Conservation (phyloP, 2,113 vertebrate species). For the Centropristis striata region DNA sequence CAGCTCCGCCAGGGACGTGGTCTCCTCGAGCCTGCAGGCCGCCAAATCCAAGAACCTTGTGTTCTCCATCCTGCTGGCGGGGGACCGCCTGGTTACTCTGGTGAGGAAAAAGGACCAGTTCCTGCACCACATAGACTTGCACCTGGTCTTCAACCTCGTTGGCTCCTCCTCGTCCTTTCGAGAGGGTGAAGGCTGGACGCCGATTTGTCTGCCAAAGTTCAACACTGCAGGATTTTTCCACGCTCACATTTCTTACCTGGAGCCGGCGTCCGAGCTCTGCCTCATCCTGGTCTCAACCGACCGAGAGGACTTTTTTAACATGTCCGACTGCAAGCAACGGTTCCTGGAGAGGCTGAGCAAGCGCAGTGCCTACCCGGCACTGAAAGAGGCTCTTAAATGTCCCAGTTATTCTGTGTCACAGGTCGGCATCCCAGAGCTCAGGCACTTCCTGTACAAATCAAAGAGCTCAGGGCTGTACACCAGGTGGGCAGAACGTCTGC, state of each 20-base stretch:
- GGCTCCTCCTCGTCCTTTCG: slow-evolving; percentile 95
- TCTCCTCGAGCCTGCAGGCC: slow-evolving; percentile 93
- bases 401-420: slow-evolving; percentile 91
- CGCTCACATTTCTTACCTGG: slow-evolving; percentile 96
- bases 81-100: slow-evolving; percentile 92
- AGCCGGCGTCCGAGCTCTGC: slow-evolving; percentile 92
- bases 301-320: slow-evolving; percentile 96
- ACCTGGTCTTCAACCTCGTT: slow-evolving; percentile 97
- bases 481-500: slow-evolving; percentile 86
- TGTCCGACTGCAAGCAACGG: slow-evolving; percentile 93
- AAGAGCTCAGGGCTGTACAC: slow-evolving; percentile 98
- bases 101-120: slow-evolving; percentile 97
- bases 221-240: slow-evolving; percentile 96
- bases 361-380: slow-evolving; percentile 87
- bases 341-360: slow-evolving; percentile 94
- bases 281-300: slow-evolving; percentile 95
- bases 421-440: slow-evolving; percentile 94
- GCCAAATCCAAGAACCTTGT: slow-evolving; percentile 94
- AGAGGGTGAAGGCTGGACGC: slow-evolving; percentile 97
- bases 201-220: slow-evolving; percentile 97
- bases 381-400: slow-evolving; percentile 90
- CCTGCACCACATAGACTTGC: slow-evolving; percentile 97
- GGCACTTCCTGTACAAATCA: slow-evolving; percentile 98
- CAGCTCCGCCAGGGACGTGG: slow-evolving; percentile 85
- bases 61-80: slow-evolving; percentile 95